Base-by-base conservation (phyloP, 2,113 vertebrate genomes). In the Struthio camelus region DNA sequence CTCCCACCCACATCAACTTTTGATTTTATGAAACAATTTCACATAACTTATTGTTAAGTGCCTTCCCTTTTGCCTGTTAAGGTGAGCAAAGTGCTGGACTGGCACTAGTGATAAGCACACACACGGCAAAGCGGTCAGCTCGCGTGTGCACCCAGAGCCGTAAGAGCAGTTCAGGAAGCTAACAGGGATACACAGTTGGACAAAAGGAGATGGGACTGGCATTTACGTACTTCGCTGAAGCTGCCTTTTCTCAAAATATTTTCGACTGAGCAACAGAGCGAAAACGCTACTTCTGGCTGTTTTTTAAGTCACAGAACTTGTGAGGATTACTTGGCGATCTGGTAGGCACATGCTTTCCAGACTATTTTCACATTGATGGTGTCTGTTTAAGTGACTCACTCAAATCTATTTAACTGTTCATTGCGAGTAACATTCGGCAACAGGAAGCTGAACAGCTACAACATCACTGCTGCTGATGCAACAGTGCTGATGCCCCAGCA, bases 351-450 rank as follows among this genome's bases (percentile, higher is more conserved):
- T 54, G 62, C 94, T 91, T 93, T 75, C 92, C 93, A 94, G 94
- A 87, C 85, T 96, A 93, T 97, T 94, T 91, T 96, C 93, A 89
- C 58, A 85, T 80, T 79, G 90, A 77, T 4, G 1, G 79, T 23
- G 9, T 88, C 93, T 93, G 79, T 94, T 97, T 44, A 78, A 96
- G 79, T 95, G 93, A 96, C 92, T 96, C 89, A 94, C 76, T 87
- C 75, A 9, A 16, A 56, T 83, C 80, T 90, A 44, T 95, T 94
- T 90, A 85, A 89, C 95, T 5, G 22, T 87, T 89, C 77, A 8
- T 1, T 14, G 88, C 0, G 1, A 89, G 79, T 22, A 72, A 86
- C 80, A n/a, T 2, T 4, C 91, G 85, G 85, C 87, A 88, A 89
- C 1, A 36, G 75, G 87, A 66, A 88, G 67, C 79, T 58, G 23